Evolutionary conservation across 2,888 invertebrate species (phyloP), one percentile per base, ranked within the genome.

Genomic region (Cephus spinipes): DNA sequence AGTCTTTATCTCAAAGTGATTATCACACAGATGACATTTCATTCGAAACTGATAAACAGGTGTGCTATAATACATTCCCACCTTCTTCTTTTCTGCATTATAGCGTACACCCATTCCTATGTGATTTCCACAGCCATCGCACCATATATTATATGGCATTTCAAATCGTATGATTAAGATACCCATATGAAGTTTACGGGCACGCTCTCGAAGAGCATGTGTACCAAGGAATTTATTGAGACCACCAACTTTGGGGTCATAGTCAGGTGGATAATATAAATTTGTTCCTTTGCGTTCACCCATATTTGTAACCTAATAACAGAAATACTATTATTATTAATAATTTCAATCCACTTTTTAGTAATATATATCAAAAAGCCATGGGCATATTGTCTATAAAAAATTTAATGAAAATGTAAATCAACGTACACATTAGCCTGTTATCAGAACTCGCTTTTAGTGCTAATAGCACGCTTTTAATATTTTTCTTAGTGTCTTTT

Each of bases 61-160:
- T 0, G 99, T 99, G 1, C 96, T 97, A 89, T 98, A 99, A 90
- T 99, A 99, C 97, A 98, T 99, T 83, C 99, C 99, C 76, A 98
- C 93, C 92, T 97, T 98, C 0, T 94, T 97, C 92, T 98, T 98
- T 90, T 98, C 97, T 0, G 97, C 97, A 88, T 98, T 99, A 91
- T 99, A 99, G 75, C 99, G 94, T 0, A 99, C 99, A 1, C 99
- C 99, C 99, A 99, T 99, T 40, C 99, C 99, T 78, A 99, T 98
- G 90, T 99, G 99, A 92, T 98, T 99, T 82, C 96, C 96, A 91
- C 99, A 99, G 77, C 99, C 99, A 69, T 98, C 97, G 86, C 99
- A 99, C 99, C 99, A 99, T 86, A 99, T 99, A 92, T 99, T 99
- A 90, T 98, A 99, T 0, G 99, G 99, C 99, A 99, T 98, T 93